A percentile compares a stretch with the other conserved stretches of the same genome.
These are phyloP conservation scores for Octopus sinensis DNA, from an alignment of 1,140 invertebrate genomes.

Conservation along the genomic window DNA sequence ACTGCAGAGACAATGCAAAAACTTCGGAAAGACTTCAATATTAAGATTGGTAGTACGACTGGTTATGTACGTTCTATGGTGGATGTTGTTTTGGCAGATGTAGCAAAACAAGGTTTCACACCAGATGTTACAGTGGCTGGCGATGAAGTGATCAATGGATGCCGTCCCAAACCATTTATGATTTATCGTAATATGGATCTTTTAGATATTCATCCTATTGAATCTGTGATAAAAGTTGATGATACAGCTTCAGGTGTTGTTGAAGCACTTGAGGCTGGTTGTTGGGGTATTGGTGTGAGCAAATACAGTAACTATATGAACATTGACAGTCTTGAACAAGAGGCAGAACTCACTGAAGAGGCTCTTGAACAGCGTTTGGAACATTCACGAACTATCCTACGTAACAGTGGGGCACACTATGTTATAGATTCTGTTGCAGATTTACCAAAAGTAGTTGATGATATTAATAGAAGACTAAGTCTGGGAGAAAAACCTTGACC, in stretches of 20 bases:
- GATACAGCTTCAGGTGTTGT: conserved; percentile 56
- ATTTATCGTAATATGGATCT: conserved; percentile 56
- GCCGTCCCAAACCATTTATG: conserved; percentile 58
- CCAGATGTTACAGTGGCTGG: conserved; percentile 55
- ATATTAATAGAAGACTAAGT: conserved; percentile 54
- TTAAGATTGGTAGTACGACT: conserved; percentile 50
- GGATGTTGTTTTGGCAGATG: conserved; percentile 42
- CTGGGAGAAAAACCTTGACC: conserved; percentile 51
- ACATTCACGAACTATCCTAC: conserved; percentile 48
- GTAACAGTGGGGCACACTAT: conserved; percentile 55
- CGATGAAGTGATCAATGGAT: conserved; percentile 54
- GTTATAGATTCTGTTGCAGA: conserved; percentile 55
- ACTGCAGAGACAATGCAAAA: conserved; percentile 38
- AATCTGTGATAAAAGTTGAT: conserved; percentile 57
- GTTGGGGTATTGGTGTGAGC: conserved; percentile 58
- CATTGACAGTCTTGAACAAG: conserved; percentile 52
- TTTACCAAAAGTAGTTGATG: conserved; percentile 51
- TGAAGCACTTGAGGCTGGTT: conserved; percentile 56
- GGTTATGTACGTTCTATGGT: conserved; percentile 49
- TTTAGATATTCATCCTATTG: conserved; percentile 52
- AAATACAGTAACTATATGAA: conserved; percentile 58
- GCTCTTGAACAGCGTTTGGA: conserved; percentile 44
- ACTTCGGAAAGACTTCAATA: conserved; percentile 37
- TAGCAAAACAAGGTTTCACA: conserved; percentile 51
- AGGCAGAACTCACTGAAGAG: conserved; percentile 36